Conservation (phyloP, 1,140 invertebrate species). For the Lepidurus couesii region DNA sequence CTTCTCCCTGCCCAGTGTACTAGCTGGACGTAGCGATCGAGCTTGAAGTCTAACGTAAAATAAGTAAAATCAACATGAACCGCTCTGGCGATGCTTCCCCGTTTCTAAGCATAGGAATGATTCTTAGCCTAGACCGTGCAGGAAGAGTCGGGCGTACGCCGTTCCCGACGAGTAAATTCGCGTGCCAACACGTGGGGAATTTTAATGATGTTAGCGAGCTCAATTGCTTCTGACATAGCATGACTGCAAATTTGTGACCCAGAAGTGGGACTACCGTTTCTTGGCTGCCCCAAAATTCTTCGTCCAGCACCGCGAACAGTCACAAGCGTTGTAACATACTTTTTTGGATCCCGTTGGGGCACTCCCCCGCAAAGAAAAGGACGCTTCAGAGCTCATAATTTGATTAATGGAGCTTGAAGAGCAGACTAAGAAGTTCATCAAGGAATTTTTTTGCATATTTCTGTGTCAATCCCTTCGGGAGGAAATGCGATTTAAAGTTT, state of each 20-base stretch:
- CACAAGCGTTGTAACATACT: not conserved
- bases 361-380: too few species aligned
- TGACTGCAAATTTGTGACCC: not conserved
- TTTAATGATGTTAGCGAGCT: constrained; percentile 5
- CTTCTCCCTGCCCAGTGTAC: not conserved
- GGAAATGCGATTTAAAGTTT: not conserved
- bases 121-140: not conserved
- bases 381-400: not conserved
- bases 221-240: constrained; percentile 16
- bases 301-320: not conserved
- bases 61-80: constrained; percentile 15
- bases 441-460: not conserved
- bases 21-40: not conserved
- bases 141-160: not conserved
- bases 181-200: constrained; percentile 1
- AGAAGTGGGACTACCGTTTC: not conserved
- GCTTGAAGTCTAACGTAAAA: not conserved
- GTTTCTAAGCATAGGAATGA: not conserved
- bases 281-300: not conserved
- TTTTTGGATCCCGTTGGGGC: too few species aligned
- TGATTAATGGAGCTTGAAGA: not conserved
- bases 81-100: not conserved
- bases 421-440: not conserved
- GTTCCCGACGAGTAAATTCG: not conserved
- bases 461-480: not conserved